These are phyloP conservation scores for Scaptodrosophila lebanonensis DNA, from an alignment of 1,140 invertebrate genomes.

Conservation along the genomic window DNA sequence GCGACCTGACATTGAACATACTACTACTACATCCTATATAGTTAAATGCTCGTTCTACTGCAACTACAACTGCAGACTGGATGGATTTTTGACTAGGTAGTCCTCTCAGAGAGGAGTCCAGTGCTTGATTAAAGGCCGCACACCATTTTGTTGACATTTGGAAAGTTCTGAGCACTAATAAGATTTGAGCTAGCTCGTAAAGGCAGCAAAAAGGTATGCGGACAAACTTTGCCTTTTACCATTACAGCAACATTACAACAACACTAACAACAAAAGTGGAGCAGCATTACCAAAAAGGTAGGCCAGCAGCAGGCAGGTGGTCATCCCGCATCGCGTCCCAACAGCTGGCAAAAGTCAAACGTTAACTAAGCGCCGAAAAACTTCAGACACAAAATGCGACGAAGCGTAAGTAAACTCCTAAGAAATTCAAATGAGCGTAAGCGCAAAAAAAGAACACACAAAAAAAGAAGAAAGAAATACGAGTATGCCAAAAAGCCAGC, in stretches of 20 bases:
- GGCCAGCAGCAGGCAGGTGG: neutral
- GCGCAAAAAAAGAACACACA: conserved; percentile 34
- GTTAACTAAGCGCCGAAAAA: conserved; percentile 72
- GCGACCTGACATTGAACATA: conserved; percentile 50
- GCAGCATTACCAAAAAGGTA: conserved; percentile 5
- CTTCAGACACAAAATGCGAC: conserved; percentile 64
- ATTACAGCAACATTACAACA: conserved; percentile 8
- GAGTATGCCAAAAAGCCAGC: conserved; percentile 33
- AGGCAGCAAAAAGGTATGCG: conserved; percentile 27
- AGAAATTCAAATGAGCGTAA: conserved; percentile 73
- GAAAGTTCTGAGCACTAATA: conserved; percentile 56
- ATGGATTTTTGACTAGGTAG: too few relatives aligned
- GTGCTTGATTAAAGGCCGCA: conserved; percentile 59
- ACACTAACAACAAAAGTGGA: too few relatives aligned
- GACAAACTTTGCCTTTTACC: conserved; percentile 50
- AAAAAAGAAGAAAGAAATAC: conserved; percentile 10
- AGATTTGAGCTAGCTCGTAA: conserved; percentile 35
- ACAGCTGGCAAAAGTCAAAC: conserved; percentile 65
- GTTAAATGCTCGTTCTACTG: too few relatives aligned
- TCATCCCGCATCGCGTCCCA: too few relatives aligned
- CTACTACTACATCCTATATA: conserved; percentile 49
- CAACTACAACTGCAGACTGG: too few relatives aligned
- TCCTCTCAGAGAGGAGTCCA: too few relatives aligned
- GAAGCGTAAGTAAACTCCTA: conserved; percentile 68
- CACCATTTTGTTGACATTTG: conserved; percentile 66